A percentile compares a stretch with the other conserved stretches of the same genome.
Conservation (phyloP, 2,888 invertebrate species). For the Parnassius mnemosyne region DNA sequence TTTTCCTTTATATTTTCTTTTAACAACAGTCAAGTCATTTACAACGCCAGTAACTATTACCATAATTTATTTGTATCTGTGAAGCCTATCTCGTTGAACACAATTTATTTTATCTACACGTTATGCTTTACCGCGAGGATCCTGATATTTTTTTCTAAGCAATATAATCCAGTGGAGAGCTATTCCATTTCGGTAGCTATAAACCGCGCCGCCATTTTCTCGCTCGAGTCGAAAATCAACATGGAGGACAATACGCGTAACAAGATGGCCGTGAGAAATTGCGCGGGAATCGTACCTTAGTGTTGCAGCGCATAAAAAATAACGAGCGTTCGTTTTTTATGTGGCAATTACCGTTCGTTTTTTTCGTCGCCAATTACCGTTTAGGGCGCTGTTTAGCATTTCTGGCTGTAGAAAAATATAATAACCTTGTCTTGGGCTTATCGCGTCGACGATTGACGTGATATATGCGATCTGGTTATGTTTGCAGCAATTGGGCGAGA, state of each 20-base stretch:
- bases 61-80: neutral
- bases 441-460: conserved; percentile 4
- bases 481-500: neutral
- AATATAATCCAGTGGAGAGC: conserved; percentile 10
- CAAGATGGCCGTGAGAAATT: conserved; percentile 52
- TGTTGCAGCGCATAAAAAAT: conserved; percentile 55
- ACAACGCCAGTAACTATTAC: neutral
- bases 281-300: conserved; percentile 52
- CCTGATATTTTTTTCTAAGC: neutral
- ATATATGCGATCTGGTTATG: conserved; percentile 9
- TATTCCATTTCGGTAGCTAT: conserved; percentile 1
- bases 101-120: neutral
- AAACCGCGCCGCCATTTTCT: neutral
- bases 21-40: neutral
- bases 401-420: conserved; percentile 39
- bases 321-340: conserved; percentile 41
- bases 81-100: neutral
- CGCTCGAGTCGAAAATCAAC: conserved; percentile 3
- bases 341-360: conserved; percentile 70
- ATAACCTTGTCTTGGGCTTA: conserved; percentile 17
- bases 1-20: neutral
- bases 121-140: neutral
- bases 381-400: conserved; percentile 58
- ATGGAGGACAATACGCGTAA: conserved; percentile 18
- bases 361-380: conserved; percentile 56